A percentile compares a stretch with the other conserved stretches of the same genome.
Conservation (phyloP, 1,140 invertebrate species). For the Apocrypta bakeri region DNA sequence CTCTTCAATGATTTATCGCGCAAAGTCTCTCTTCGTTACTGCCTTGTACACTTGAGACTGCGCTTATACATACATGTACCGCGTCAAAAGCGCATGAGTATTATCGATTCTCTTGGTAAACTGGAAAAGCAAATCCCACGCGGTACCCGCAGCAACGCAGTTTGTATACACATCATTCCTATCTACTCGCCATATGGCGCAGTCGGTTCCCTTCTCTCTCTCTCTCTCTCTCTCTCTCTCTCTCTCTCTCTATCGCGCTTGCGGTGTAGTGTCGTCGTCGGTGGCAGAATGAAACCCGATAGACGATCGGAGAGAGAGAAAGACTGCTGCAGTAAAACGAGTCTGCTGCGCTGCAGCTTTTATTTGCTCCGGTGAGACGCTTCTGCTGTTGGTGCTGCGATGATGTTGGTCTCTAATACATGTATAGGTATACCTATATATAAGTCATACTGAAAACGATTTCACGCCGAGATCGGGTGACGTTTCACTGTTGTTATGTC, state of each 20-base stretch:
- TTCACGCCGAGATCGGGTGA: conserved; percentile 46
- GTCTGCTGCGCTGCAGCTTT: conserved; percentile 25
- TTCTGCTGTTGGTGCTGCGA: background rate
- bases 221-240: background rate
- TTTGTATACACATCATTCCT: conserved; percentile 1
- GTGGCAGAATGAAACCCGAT: conserved; percentile 44
- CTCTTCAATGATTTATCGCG: background rate
- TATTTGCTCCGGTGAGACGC: conserved; percentile 28
- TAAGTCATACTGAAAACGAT: conserved; percentile 46
- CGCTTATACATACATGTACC: background rate
- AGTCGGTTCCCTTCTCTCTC: background rate
- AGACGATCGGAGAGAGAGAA: conserved; percentile 33
- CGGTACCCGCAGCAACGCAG: too few relatives aligned
- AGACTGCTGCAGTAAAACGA: conserved; percentile 27
- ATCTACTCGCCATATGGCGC: conserved; percentile 8
- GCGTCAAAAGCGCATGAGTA: background rate
- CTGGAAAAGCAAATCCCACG: background rate
- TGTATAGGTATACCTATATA: conserved; percentile 5
- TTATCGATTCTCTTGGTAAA: background rate
- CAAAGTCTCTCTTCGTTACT: background rate
- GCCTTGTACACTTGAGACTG: background rate
- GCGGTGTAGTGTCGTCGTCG: background rate
- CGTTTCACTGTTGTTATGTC: background rate
- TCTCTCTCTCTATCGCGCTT: background rate
- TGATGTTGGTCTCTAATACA: background rate